These are phyloP conservation scores for Tetragonula carbonaria DNA, from an alignment of 2,888 invertebrate genomes.

Conservation along the genomic window DNA sequence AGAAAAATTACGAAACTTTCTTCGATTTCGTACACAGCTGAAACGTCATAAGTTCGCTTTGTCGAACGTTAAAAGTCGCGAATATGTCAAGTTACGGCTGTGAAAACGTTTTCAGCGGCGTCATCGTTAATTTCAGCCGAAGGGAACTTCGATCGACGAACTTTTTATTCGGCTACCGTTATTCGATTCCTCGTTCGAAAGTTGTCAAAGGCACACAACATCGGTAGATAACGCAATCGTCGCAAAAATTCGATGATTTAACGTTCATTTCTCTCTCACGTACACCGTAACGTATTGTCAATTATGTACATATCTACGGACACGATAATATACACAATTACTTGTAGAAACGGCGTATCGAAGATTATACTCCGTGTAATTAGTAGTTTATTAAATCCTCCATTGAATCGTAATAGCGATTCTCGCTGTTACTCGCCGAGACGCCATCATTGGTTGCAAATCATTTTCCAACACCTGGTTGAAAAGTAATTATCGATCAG, in stretches of 20 bases:
- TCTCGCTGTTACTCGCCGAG: background rate
- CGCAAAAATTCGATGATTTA: background rate
- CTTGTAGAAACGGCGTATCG: background rate
- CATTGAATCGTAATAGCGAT: background rate
- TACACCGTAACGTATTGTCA: background rate
- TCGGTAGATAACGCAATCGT: background rate
- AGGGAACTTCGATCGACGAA: constrained; percentile 8
- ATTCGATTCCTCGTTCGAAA: background rate
- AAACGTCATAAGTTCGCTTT: background rate
- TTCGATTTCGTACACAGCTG: background rate
- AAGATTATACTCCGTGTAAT: background rate
- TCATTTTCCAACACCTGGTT: background rate
- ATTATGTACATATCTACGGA: background rate
- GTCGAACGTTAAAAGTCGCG: background rate
- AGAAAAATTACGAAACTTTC: background rate
- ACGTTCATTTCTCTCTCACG: background rate
- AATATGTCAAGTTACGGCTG: background rate
- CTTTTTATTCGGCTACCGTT: constrained; percentile 3
- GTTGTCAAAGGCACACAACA: background rate
- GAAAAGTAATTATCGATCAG: background rate
- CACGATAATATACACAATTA: background rate
- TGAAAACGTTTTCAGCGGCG: constrained; percentile 14
- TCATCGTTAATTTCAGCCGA: constrained; percentile 1
- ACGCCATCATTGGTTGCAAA: background rate
- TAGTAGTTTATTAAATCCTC: constrained; percentile 3